Conservation (phyloP, 2,113 vertebrate genomes). For the Oceanites oceanicus region DNA sequence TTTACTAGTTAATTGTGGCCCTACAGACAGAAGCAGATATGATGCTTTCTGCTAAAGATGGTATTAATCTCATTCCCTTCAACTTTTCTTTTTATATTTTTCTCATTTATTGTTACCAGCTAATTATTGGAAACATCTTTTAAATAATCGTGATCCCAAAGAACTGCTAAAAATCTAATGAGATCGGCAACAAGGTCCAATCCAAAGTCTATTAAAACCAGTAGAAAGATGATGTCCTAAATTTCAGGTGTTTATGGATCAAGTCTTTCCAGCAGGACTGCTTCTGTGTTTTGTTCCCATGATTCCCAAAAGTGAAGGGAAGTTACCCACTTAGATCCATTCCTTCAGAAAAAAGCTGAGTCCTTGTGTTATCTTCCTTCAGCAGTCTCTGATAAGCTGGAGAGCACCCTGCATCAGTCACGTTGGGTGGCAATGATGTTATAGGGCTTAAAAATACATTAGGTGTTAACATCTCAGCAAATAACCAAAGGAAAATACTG, state of each 20-base stretch:
- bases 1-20: slow-evolving; percentile 14
- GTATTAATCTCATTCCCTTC: neutral
- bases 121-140: neutral
- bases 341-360: neutral
- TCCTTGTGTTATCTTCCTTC: neutral
- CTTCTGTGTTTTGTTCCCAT: neutral
- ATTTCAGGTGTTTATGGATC: neutral
- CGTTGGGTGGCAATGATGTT: accelerated
- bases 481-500: neutral
- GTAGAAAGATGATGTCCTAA: neutral
- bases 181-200: neutral
- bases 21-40: neutral
- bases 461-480: neutral
- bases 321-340: neutral
- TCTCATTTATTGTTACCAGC: slow-evolving; percentile 15
- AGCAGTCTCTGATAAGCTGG: neutral
- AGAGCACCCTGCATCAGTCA: neutral
- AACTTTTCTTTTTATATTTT: neutral
- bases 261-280: neutral
- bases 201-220: neutral
- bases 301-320: neutral
- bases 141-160: neutral
- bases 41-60: neutral
- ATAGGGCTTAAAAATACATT: neutral
- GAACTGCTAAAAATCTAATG: neutral